Conservation (phyloP, 2,888 invertebrate species). For the Doris montereyensis region DNA sequence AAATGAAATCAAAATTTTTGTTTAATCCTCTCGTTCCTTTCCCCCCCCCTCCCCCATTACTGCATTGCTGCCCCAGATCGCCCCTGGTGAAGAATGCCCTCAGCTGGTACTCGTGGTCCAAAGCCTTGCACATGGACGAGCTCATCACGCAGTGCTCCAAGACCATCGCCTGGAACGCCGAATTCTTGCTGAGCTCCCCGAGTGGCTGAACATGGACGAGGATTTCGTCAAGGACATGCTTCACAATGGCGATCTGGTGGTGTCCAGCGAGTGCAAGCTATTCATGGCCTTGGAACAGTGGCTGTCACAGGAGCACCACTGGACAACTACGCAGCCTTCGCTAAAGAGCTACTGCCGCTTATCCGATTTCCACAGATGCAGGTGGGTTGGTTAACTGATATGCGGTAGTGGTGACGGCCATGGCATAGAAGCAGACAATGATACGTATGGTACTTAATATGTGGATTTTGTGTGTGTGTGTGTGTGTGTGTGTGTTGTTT, state of each 20-base stretch:
- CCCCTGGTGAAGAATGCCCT: constrained; percentile 70
- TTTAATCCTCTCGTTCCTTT: too few species aligned
- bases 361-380: constrained; percentile 72
- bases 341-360: constrained; percentile 63
- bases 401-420: not conserved
- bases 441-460: too few species aligned
- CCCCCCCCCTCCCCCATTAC: too few species aligned
- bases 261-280: constrained; percentile 64
- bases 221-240: constrained; percentile 70
- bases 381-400: constrained; percentile 45
- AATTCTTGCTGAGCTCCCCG: constrained; percentile 63
- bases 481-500: too few species aligned
- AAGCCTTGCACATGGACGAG: constrained; percentile 66
- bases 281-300: constrained; percentile 64
- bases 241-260: constrained; percentile 66
- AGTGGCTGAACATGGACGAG: constrained; percentile 71
- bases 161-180: constrained; percentile 72
- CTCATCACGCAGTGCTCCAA: constrained; percentile 68
- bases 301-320: constrained; percentile 59
- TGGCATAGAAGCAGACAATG: too few species aligned
- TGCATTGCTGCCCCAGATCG: constrained; percentile 46
- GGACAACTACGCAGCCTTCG: constrained; percentile 49
- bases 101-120: constrained; percentile 72
- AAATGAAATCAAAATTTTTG: too few species aligned
- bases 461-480: too few species aligned